Evolutionary conservation across 2,113 vertebrate genomes (phyloP), one percentile per base, ranked within the genome.

Genomic region (Oophaga pumilio): DNA sequence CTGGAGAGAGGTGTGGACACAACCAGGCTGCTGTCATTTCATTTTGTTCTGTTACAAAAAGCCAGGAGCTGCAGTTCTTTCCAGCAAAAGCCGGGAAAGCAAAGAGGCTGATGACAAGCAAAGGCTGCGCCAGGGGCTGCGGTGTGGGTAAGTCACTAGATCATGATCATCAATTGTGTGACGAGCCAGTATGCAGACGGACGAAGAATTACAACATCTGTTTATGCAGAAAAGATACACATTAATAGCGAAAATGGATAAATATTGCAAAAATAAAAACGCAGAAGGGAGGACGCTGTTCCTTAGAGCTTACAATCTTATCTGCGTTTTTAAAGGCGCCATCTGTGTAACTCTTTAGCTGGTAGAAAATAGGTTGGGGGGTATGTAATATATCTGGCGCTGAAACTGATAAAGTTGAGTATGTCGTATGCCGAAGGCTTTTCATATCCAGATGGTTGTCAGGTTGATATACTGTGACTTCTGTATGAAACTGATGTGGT

Each of bases 51-150:
- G 28, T 74, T 76, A 81, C 64, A 60, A 79, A 85, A 85, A 74
- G 18, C 64, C 76, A 59, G 49, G 74, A 78, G 74, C 85, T 86
- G 74, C 74, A 86, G 76, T 53, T 82, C 66, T 74, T 87, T 87
- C 86, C 86, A 87, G 79, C 79, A 82, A 87, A 82, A 57, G 28
- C 86, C 86, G 59, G 53, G 52, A 33, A 33, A 60, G 28, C 86
- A 73, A 18, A 84, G 78, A 49, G 50, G 52, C 64, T 73, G 66
- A 82, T 87, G 86, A 87, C 50, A 68, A 87, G 85, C 85, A 56
- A 66, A 18, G 77, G 52, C 86, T 74, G 78, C 66, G 74, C 28
- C 78, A 62, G 79, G 52, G 53, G 49, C 56, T 60, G 56, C 78
- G 22, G 56, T 87, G 79, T 73, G 13, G 49, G 86, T 87, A 76